These are phyloP conservation scores for Henricia sp. DNA, from an alignment of 53 echinoderm and acorn worm species.

Conservation along the genomic window DNA sequence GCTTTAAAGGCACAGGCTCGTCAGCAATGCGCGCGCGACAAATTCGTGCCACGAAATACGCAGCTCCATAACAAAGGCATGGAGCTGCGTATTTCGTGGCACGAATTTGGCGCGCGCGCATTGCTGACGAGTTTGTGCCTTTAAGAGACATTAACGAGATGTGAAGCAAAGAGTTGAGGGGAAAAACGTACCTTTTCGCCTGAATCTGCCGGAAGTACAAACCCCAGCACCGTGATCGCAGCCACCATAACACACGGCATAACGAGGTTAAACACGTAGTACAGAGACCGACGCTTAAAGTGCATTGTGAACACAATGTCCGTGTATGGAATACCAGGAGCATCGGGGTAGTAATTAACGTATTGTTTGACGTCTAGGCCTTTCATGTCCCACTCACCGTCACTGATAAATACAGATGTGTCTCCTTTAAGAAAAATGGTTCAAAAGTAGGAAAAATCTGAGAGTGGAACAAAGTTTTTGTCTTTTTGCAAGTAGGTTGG, in stretches of 20 bases:
- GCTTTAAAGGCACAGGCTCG: no score
- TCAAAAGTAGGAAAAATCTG: no score
- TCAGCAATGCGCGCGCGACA: no score
- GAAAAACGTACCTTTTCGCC: constrained; percentile 74
- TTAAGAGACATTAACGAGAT: background rate
- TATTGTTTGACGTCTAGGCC: constrained; percentile 59
- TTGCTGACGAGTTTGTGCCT: no score
- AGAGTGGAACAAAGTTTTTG: no score
- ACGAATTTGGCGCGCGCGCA: no score
- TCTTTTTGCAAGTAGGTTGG: no score
- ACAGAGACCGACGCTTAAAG: constrained; percentile 78
- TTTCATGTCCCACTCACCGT: constrained; percentile 98
- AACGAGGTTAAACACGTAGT: constrained; percentile 92
- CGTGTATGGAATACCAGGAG: constrained; percentile 77
- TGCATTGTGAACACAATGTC: constrained; percentile 82
- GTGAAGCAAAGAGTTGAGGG: background rate
- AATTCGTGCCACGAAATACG: no score
- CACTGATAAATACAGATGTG: constrained; percentile 78
- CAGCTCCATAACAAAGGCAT: no score
- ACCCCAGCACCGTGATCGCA: constrained; percentile 81
- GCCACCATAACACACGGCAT: constrained; percentile 89
- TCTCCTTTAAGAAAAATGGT: constrained; percentile 82
- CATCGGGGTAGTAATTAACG: constrained; percentile 75
- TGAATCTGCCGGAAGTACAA: constrained; percentile 94
- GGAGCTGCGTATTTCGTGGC: no score